Evolutionary conservation across 2,888 invertebrate species (phyloP).

Genomic region (Julus scanicus): DNA sequence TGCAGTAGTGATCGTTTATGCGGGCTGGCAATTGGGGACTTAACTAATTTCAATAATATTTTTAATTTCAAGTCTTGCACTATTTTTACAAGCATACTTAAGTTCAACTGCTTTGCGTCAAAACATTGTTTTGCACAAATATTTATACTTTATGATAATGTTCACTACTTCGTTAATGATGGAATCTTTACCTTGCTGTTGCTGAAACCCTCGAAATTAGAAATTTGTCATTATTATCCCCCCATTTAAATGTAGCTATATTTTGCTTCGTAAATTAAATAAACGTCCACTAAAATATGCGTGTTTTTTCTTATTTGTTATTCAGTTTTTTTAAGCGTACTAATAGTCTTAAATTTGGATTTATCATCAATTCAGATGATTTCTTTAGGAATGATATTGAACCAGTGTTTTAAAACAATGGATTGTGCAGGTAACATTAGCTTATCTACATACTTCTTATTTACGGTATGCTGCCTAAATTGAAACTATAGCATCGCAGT

Average conservation of each 20-base stretch:
- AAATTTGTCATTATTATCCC: neutral
- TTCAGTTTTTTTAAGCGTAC: neutral
- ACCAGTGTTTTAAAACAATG: no score
- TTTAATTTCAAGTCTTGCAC: neutral
- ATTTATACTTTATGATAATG: constrained; percentile 31
- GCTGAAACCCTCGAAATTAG: neutral
- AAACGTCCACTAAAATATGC: constrained; percentile 23
- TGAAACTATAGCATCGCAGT: no score
- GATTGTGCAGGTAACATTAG: no score
- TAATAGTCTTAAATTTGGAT: no score
- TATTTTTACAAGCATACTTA: neutral
- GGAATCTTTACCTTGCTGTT: constrained; percentile 1
- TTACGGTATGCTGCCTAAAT: no score
- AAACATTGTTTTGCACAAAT: constrained; percentile 23
- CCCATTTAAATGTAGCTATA: constrained; percentile 1
- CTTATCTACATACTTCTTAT: no score
- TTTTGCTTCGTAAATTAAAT: constrained; percentile 32
- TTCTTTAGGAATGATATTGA: no score
- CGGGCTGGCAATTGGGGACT: neutral
- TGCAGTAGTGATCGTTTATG: neutral
- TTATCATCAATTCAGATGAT: no score
- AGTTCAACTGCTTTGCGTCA: neutral
- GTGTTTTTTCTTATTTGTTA: neutral
- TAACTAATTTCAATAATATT: neutral
- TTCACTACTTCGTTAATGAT: neutral